phyloP scores from a whole-genome alignment of 2,797 vertebrate species.

The Pangasius djambal region DNA sequence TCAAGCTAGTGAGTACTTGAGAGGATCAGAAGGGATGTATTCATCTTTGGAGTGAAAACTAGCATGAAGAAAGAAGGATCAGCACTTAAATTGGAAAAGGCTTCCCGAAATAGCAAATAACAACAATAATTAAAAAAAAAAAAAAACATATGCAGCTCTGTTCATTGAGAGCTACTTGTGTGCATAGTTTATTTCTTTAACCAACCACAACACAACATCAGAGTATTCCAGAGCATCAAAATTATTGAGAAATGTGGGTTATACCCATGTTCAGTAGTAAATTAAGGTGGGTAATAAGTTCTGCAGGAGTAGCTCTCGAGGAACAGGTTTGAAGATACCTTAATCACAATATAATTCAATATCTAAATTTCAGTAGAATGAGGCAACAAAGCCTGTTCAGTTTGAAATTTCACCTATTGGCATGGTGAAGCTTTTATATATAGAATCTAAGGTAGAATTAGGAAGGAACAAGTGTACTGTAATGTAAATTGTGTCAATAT shows the following conservation, averaged over 20 bases:
- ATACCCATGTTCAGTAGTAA: neutral
- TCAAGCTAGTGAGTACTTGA: neutral
- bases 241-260: neutral
- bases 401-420: slow-evolving; percentile 66
- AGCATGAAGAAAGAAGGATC: slow-evolving; percentile 39
- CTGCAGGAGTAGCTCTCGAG: neutral
- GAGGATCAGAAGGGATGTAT: neutral
- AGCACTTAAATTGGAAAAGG: slow-evolving; percentile 48
- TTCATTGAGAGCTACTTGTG: slow-evolving; percentile 4
- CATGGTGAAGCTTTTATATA: slow-evolving; percentile 77
- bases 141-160: neutral
- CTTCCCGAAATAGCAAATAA: slow-evolving; percentile 28
- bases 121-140: neutral
- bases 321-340: slow-evolving; percentile 2
- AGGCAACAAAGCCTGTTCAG: slow-evolving; percentile 25
- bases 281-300: neutral
- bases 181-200: slow-evolving; percentile 5
- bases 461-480: slow-evolving; percentile 75
- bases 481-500: slow-evolving; percentile 78
- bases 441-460: slow-evolving; percentile 71
- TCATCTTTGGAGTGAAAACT: slow-evolving; percentile 19
- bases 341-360: slow-evolving; percentile 14
- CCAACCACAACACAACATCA: neutral
- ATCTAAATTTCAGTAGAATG: slow-evolving; percentile 11
- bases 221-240: neutral